Evolutionary conservation across 2,113 vertebrate genomes (phyloP), one percentile per base, ranked within the genome.

Genomic region (Cranoglanis bouderius): DNA sequence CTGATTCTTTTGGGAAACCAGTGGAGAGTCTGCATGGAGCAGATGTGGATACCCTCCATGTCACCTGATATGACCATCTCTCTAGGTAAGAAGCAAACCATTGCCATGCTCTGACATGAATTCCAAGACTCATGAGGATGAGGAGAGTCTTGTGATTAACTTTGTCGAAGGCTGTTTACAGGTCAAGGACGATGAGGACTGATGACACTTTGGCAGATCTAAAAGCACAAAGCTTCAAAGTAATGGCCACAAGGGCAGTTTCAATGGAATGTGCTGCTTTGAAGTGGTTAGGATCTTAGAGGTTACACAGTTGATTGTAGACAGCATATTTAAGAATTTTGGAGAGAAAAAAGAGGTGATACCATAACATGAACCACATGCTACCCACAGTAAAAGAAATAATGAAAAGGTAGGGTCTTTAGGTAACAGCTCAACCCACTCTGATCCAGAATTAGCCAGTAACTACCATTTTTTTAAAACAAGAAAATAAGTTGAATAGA

Each of bases 41-140:
- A 40, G 72, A 74, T 38, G 7, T 32, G 35, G 10, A 19, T 43
- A 38, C 2, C 3, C 19, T 40, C 7, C 35, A 21, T 29, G 72
- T 74, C 38, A 43, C 19, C 8, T 24, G 2, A 74, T 74, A 43
- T 24, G 19, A 10, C 19, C 72, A 40, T 74, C 35, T 8, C 72
- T 74, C 35, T 40, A 38, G 7, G 38, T 74, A 74, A 43, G 18
- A 74, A 24, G 9, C 38, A 77, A n/a, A 53, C 29, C 16, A 32
- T 32, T 32, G 12, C 49, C 1, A 80, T 80, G 18, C 29, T 32
- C 13, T 32, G 77, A 8, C 6, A 53, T 19, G 14, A 80, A 53
- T 80, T n/a, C 49, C 14, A 80, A 80, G 46, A 80, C 49, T 80
- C 29, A 49, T 78, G 75, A 32, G 46, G 29, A 80, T 80, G 74